Evolutionary conservation across 2,888 invertebrate species (phyloP).

Genomic region (Eumacrocentrus americanus): DNA sequence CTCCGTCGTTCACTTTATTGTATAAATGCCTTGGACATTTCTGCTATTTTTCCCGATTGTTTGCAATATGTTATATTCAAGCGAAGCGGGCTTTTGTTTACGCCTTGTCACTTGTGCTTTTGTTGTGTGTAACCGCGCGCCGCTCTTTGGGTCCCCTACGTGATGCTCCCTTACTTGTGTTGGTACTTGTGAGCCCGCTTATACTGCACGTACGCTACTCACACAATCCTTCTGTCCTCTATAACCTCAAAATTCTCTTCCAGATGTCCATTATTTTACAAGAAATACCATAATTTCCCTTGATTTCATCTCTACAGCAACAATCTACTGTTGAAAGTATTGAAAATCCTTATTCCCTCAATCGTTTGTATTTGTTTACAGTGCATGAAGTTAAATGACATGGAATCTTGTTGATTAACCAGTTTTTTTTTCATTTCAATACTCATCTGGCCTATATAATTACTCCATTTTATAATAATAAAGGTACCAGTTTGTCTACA

Average conservation of each 20-base stretch:
- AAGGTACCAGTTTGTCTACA: not conserved
- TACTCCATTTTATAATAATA: not conserved
- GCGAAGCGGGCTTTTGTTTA: conserved; percentile 48
- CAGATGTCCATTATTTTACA: conserved; percentile 47
- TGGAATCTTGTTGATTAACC: conserved; percentile 9
- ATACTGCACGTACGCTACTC: conserved; percentile 36
- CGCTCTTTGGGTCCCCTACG: conserved; percentile 42
- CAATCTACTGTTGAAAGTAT: not conserved
- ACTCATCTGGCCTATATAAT: conserved; percentile 7
- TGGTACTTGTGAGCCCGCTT: conserved; percentile 33
- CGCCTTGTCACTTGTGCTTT: conserved; percentile 58
- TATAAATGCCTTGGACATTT: conserved; percentile 29
- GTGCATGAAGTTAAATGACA: not conserved
- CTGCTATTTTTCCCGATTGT: conserved; percentile 26
- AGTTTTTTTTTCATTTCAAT: conserved; percentile 4
- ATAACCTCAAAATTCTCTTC: conserved; percentile 54
- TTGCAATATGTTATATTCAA: conserved; percentile 12
- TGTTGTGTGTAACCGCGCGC: conserved; percentile 57
- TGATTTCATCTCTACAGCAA: not conserved
- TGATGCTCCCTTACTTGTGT: conserved; percentile 38
- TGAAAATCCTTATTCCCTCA: not conserved
- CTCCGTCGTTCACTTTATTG: conserved; percentile 33
- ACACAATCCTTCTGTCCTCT: conserved; percentile 20
- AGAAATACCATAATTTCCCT: not conserved
- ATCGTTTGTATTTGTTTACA: not conserved